These are phyloP conservation scores for Ophioninae sp. DNA, from an alignment of 2,888 invertebrate genomes.

Conservation along the genomic window DNA sequence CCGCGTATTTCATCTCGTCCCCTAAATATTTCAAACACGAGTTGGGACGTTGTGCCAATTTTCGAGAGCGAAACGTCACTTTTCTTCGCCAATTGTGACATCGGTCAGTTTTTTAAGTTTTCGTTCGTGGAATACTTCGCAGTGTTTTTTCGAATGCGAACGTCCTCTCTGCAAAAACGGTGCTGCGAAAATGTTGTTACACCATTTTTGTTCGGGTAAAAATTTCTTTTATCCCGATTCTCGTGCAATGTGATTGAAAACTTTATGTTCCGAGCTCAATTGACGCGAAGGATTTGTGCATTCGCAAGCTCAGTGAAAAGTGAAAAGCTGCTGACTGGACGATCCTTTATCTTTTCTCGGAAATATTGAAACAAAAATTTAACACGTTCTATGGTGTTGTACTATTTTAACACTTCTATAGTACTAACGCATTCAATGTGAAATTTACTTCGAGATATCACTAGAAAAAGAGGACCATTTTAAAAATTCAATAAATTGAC, in stretches of 20 bases:
- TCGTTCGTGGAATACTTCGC: background rate
- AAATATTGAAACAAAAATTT: too few relatives aligned
- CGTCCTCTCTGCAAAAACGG: background rate
- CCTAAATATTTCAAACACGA: slow-evolving; percentile 34
- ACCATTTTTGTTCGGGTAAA: background rate
- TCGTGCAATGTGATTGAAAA: background rate
- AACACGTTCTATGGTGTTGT: too few relatives aligned
- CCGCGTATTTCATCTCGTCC: slow-evolving; percentile 10
- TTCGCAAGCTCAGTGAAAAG: background rate
- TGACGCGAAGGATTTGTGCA: too few relatives aligned
- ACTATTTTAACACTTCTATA: too few relatives aligned
- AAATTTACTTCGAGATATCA: too few relatives aligned
- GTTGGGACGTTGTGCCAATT: slow-evolving; percentile 24
- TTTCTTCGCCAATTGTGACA: background rate
- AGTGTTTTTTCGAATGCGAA: slow-evolving; percentile 18
- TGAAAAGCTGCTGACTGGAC: background rate
- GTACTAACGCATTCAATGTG: too few relatives aligned
- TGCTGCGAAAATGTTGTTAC: background rate
- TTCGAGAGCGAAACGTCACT: slow-evolving; percentile 28
- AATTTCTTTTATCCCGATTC: background rate
- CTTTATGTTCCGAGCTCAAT: slow-evolving; percentile 1
- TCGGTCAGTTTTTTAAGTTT: slow-evolving; percentile 2
- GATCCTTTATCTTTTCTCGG: too few relatives aligned
- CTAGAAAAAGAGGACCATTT: too few relatives aligned
- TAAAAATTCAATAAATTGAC: too few relatives aligned